phyloP scores from a whole-genome alignment of 2,888 invertebrate species.

The Drosophila seclusa region DNA sequence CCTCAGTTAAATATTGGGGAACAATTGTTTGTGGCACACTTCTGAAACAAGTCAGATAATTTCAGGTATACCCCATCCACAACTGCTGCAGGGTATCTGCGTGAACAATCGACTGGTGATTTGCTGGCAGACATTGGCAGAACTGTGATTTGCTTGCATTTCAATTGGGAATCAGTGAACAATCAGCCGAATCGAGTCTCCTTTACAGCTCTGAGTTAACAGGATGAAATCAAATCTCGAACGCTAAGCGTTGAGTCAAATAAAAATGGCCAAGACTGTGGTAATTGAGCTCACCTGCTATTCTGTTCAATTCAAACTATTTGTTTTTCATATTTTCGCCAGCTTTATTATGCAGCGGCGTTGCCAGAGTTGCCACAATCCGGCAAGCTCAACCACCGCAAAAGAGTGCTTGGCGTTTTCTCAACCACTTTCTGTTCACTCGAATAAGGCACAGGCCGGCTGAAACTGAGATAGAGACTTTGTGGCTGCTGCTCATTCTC shows the following conservation, averaged over 20 bases:
- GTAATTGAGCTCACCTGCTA: constrained; percentile 40
- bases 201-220: constrained; percentile 8
- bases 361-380: constrained; percentile 43
- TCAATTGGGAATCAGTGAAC: constrained; percentile 52
- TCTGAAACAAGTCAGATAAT: neutral
- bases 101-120: constrained; percentile 1
- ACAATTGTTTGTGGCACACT: neutral
- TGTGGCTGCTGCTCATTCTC: constrained; percentile 25
- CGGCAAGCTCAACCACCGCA: constrained; percentile 43
- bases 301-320: constrained; percentile 34
- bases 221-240: constrained; percentile 32
- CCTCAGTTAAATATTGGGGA: neutral
- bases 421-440: constrained; percentile 68
- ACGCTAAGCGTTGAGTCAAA: constrained; percentile 56
- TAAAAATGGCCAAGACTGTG: constrained; percentile 12
- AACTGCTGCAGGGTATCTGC: constrained; percentile 10
- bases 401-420: constrained; percentile 71
- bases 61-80: neutral
- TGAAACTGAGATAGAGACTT: constrained; percentile 1
- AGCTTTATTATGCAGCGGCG: constrained; percentile 66
- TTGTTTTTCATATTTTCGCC: constrained; percentile 10
- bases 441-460: constrained; percentile 18
- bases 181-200: constrained; percentile 9
- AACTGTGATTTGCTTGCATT: constrained; percentile 51
- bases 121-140: constrained; percentile 13